Evolutionary conservation across 1,140 invertebrate genomes (phyloP).

Genomic region (Drosophila littoralis): DNA sequence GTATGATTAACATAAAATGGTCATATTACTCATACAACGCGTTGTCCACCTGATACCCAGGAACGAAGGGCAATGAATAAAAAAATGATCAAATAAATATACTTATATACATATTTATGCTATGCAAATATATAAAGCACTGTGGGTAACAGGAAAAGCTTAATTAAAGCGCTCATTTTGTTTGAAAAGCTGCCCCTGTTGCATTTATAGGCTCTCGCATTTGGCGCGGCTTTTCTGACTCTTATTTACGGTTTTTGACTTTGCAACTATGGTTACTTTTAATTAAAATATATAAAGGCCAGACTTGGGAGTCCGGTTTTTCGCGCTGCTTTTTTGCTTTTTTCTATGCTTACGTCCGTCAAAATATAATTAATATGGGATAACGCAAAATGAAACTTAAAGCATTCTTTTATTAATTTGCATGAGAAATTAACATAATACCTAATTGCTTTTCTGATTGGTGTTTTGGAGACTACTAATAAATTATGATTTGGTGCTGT

Average conservation of each 20-base stretch:
- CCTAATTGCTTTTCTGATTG: not conserved
- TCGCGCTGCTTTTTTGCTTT: not conserved
- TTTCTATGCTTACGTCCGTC: not conserved
- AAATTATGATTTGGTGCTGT: too few species aligned
- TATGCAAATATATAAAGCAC: not conserved
- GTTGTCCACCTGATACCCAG: constrained; percentile 7
- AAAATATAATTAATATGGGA: constrained; percentile 2
- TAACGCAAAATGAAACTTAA: constrained; percentile 4
- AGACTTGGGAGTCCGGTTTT: constrained; percentile 18
- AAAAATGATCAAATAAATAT: constrained; percentile 9
- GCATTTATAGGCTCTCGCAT: constrained; percentile 54
- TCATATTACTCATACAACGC: constrained; percentile 52
- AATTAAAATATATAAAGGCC: constrained; percentile 62
- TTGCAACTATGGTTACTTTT: constrained; percentile 71
- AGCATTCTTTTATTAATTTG: too few species aligned
- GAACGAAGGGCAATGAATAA: constrained; percentile 13
- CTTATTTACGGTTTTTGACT: constrained; percentile 34
- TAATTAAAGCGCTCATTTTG: constrained; percentile 63
- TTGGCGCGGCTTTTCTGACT: constrained; percentile 54
- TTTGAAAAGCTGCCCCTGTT: constrained; percentile 23
- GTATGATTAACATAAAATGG: constrained; percentile 72
- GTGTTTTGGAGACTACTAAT: too few species aligned
- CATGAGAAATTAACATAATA: not conserved
- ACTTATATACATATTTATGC: not conserved
- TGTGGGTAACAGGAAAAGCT: constrained; percentile 49